Percentiles rank a stretch among this genome's conserved stretches.
phyloP scores from a whole-genome alignment of 1,140 invertebrate species.

The Scaptodrosophila lebanonensis region DNA sequence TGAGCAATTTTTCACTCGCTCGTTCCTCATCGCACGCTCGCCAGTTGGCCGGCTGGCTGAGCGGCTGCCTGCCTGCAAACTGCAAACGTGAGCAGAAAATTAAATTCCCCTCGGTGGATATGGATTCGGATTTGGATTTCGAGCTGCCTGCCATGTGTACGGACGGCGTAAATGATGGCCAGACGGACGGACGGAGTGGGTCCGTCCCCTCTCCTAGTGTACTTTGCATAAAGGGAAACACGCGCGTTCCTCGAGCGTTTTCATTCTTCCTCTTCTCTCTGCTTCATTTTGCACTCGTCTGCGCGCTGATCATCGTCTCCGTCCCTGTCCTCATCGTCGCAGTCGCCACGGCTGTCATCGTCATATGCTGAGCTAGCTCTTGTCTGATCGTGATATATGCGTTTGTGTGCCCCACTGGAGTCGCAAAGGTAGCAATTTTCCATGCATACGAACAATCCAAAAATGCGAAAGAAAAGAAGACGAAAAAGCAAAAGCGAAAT shows the following conservation, averaged over 20 bases:
- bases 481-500: neutral
- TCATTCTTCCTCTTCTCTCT: slow-evolving; percentile 19
- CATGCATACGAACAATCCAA: slow-evolving; percentile 57
- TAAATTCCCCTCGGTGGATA: slow-evolving; percentile 49
- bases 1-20: slow-evolving; percentile 63
- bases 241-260: slow-evolving; percentile 55
- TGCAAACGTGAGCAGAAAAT: slow-evolving; percentile 75
- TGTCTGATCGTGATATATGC: slow-evolving; percentile 67
- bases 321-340: slow-evolving; percentile 18
- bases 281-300: slow-evolving; percentile 53
- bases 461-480: slow-evolving; percentile 46
- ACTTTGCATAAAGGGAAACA: slow-evolving; percentile 13
- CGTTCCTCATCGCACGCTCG: neutral
- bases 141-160: slow-evolving; percentile 60
- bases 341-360: no score
- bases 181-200: no score
- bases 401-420: slow-evolving; percentile 25
- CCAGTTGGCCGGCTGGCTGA: no score
- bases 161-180: no score
- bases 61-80: slow-evolving; percentile 27
- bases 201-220: no score
- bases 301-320: slow-evolving; percentile 44
- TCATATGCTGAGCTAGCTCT: slow-evolving; percentile 69
- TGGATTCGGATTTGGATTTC: slow-evolving; percentile 57
- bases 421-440: slow-evolving; percentile 74